Percentiles rank a stretch among this genome's conserved stretches.
phyloP scores from a whole-genome alignment of 2,888 invertebrate species.

The Apodemia zela region DNA sequence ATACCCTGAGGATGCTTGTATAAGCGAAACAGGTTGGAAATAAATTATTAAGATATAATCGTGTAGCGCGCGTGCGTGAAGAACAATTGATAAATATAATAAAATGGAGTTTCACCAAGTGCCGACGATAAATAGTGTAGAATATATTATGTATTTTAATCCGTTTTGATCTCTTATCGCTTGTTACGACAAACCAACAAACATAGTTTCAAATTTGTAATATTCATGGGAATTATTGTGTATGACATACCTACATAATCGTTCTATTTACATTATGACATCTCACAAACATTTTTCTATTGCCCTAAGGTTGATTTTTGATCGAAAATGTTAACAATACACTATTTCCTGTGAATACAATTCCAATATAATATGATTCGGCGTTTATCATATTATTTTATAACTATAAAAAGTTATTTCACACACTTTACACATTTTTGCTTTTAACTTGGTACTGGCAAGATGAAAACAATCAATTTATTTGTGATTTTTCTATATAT shows the following conservation, averaged over 20 bases:
- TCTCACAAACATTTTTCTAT: neutral
- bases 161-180: no score
- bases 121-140: no score
- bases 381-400: constrained; percentile 23
- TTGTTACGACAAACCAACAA: no score
- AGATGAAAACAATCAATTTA: constrained; percentile 31
- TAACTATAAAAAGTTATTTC: constrained; percentile 38
- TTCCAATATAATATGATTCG: neutral
- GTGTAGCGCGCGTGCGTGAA: no score
- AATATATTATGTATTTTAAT: no score
- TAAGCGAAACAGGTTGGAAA: no score
- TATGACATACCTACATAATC: neutral
- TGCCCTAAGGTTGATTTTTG: neutral
- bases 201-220: neutral
- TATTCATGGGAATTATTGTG: neutral
- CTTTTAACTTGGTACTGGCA: constrained; percentile 28
- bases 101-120: no score
- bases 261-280: neutral
- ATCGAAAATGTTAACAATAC: neutral
- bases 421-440: constrained; percentile 49
- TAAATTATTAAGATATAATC: no score
- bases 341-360: neutral
- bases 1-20: no score
- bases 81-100: no score
- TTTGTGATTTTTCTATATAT: constrained; percentile 16